Conservation (phyloP, 2,888 invertebrate species). For the Agrotis ipsilon region DNA sequence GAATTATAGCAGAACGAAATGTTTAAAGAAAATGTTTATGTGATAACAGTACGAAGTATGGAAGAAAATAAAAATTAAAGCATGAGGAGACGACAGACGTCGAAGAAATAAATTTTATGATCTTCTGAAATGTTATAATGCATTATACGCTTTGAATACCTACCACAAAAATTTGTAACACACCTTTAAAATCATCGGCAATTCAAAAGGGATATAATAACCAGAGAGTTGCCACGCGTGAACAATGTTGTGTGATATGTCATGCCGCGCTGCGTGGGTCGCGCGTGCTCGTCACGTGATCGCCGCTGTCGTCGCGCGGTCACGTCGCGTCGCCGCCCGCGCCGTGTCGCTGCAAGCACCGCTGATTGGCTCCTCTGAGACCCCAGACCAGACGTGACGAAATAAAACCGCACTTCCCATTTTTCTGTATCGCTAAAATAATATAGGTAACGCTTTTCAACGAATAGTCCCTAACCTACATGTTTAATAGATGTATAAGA, state of each 20-base stretch:
- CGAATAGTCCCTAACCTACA: neutral
- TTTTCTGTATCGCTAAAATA: neutral
- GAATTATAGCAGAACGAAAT: neutral
- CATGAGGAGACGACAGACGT: neutral
- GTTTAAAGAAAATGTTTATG: too few species aligned
- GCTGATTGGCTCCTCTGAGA: constrained; percentile 52
- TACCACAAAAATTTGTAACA: neutral
- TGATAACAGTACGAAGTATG: neutral
- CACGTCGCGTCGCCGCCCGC: constrained; percentile 17
- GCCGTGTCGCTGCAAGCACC: constrained; percentile 20
- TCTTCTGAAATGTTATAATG: neutral
- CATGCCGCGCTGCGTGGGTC: constrained; percentile 8
- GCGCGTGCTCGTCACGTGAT: constrained; percentile 37
- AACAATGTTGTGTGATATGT: constrained; percentile 33
- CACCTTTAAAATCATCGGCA: neutral
- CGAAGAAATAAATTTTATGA: neutral
- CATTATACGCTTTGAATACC: neutral
- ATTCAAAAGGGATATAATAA: neutral
- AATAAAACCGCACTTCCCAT: constrained; percentile 28
- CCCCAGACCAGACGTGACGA: constrained; percentile 48
- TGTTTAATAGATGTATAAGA: too few species aligned
- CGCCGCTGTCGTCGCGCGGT: constrained; percentile 17
- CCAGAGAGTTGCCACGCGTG: constrained; percentile 12
- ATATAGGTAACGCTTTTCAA: neutral
- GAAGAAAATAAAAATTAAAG: neutral